Evolutionary conservation across 2,797 vertebrate species (phyloP).

Genomic region (Pachyuromys duprasi): DNA sequence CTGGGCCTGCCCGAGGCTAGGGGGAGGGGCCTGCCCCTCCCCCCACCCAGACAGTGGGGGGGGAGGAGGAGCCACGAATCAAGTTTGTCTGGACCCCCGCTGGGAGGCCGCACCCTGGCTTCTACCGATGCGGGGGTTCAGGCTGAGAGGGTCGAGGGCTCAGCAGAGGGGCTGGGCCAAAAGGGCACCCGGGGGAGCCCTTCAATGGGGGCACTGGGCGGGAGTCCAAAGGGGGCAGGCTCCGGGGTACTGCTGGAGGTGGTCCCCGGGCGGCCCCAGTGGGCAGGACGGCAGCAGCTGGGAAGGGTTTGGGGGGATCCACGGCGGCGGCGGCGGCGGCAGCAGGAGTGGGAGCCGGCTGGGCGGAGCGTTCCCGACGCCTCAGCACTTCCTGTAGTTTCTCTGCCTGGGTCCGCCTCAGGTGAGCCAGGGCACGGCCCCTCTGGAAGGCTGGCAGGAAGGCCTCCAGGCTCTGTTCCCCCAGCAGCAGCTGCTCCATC

Average conservation of each 20-base stretch:
- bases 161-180: slow-evolving; percentile 80
- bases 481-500: slow-evolving; percentile 86
- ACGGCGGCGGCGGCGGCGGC: slow-evolving; percentile 51
- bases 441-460: slow-evolving; percentile 88
- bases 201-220: slow-evolving; percentile 75
- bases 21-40: slow-evolving; percentile 80
- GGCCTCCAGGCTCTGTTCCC: slow-evolving; percentile 85
- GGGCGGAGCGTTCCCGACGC: slow-evolving; percentile 77
- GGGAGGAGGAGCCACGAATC: slow-evolving; percentile 80
- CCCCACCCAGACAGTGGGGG: slow-evolving; percentile 75
- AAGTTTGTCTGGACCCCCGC: slow-evolving; percentile 76
- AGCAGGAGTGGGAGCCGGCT: slow-evolving; percentile 49
- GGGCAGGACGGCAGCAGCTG: slow-evolving; percentile 76
- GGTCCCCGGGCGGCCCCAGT: slow-evolving; percentile 81
- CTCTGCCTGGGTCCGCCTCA: slow-evolving; percentile 86
- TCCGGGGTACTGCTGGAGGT: slow-evolving; percentile 78
- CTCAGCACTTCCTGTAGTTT: slow-evolving; percentile 87
- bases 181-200: slow-evolving; percentile 80
- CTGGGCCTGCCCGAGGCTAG: slow-evolving; percentile 73
- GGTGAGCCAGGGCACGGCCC: slow-evolving; percentile 84
- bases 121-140: slow-evolving; percentile 86
- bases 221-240: slow-evolving; percentile 86
- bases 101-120: slow-evolving; percentile 64
- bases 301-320: slow-evolving; percentile 77
- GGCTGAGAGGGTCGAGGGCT: slow-evolving; percentile 85